Conservation (phyloP, 2,113 vertebrate genomes). For the Nesospiza acunhae region DNA sequence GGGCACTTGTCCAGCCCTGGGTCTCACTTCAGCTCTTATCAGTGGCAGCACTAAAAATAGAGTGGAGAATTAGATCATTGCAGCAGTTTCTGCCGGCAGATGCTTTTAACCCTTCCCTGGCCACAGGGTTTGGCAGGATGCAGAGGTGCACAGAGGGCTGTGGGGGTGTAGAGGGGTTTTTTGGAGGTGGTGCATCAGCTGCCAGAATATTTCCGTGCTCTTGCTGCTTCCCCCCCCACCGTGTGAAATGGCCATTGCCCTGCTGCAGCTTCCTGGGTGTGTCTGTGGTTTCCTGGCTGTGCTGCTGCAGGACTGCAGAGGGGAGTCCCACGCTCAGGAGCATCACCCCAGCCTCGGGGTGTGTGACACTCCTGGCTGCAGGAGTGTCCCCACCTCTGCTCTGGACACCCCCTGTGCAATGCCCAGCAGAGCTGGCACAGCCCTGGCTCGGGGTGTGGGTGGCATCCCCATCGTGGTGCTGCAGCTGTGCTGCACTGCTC, state of each 20-base stretch:
- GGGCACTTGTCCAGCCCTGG: not conserved
- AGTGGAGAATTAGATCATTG: not conserved
- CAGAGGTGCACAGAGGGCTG: not conserved
- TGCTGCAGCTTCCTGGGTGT: not conserved
- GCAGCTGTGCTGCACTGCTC: not conserved
- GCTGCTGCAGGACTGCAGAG: not conserved
- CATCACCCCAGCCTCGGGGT: not conserved
- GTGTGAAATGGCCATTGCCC: not conserved
- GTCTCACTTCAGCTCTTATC: not conserved
- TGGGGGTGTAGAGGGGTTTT: not conserved
- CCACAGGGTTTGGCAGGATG: not conserved
- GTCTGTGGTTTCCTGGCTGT: not conserved
- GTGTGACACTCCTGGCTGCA: fast-evolving
- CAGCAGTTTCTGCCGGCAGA: not conserved
- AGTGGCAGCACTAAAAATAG: constrained; percentile 13
- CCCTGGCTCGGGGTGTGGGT: fast-evolving
- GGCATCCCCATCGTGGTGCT: not conserved
- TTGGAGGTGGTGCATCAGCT: not conserved
- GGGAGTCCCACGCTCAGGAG: not conserved
- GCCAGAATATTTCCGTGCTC: not conserved
- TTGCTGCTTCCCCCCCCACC: not conserved
- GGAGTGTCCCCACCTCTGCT: not conserved
- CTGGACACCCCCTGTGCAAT: fast-evolving
- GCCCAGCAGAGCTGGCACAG: fast-evolving
- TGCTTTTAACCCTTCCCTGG: not conserved